Base-by-base conservation (phyloP, 2,113 vertebrate species). In the Zonotrichia leucophrys region DNA sequence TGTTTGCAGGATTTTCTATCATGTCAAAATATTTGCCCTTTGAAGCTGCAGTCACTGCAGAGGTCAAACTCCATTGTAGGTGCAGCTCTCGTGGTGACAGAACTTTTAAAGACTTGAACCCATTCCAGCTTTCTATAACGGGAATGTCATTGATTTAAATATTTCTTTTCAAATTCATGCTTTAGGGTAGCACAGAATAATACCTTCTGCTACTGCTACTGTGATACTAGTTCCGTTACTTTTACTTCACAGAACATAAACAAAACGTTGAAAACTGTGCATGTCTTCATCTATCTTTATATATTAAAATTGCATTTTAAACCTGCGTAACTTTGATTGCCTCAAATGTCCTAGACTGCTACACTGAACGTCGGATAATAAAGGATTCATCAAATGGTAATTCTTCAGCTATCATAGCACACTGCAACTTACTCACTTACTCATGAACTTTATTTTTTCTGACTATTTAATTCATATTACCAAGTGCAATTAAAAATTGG, bases 1-100 rank as follows among this genome's bases (percentile, higher is more conserved):
- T 58, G 92, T 88, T 95, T 95, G 44, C 22, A 79, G 44, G 68
- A 62, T 85, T 95, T 96, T 90, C 91, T 55, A 63, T 87, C 10
- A 0, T 63, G 77, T 56, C 39, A 49, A 63, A 88, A 83, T 78
- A 59, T 94, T 69, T 97, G 58, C 53, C 60, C 41, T 72, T 75
- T 84, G 39, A 74, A 75, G 31, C 62, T 78, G n/a, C 67, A 94
- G 72, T 81, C 77, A 68, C 44, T 35, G 59, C 64, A 91, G 76
- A 89, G 80, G 72, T 92, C 78, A 90, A 77, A 93, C 55, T 56
- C 64, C 59, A 37, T 11, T 44, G 25, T 49, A 92, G 59, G 52
- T 2, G n/a, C 72, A 72, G 22, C 17, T 70, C 3, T 82, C 33
- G 56, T 84, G 11, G 24, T 42, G 28, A 25, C 7, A 79, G 73